Evolutionary conservation across 2,113 vertebrate species (phyloP), one percentile per base, ranked within the genome.

Genomic region (Solea solea): DNA sequence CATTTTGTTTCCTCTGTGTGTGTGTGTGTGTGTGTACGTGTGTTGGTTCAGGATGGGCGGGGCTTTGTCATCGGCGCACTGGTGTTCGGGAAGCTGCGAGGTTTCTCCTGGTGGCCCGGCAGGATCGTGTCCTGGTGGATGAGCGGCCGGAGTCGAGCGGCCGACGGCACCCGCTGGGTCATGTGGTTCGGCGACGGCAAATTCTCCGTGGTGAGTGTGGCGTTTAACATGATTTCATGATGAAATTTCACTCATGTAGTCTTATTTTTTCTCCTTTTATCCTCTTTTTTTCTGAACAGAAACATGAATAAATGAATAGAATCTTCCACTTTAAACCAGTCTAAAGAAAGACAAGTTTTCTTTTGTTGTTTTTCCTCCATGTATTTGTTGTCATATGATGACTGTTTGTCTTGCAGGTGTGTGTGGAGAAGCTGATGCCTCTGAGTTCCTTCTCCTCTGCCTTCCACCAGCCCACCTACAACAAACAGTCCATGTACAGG

Each of bases 161-260:
- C 97, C 0, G 97, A 98, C 64, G 97, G 96, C 51, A 98, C 97
- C 25, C 95, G 97, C 86, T 99, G 97, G 97, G 97, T 98, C 74
- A 98, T 97, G 97, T 99, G 97, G 97, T 98, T 98, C 0, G 97
- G 97, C n/a, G 97, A 98, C 0, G 94, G 96, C 72, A 98, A 98
- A 80, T 98, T 99, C 88, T 98, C 97, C 0, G 96, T 98, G 96
- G 97, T 98, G 75, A 90, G 91, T 16, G 4, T 2, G 48, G 11
- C 14, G 48, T 14, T 14, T 21, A 21, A 2, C 5, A 2, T 34
- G 5, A 34, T 34, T 52, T 12, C 9, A 0, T 8, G 9, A 5
- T 52, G 3, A 52, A 52, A 25, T 25, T 2, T 9, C 3, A 16
- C 7, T 51, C 2, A 4, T 46, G 21, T 66, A 21, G 28, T n/a